Conservation (phyloP, 2,888 invertebrate species). For the Myathropa florea region DNA sequence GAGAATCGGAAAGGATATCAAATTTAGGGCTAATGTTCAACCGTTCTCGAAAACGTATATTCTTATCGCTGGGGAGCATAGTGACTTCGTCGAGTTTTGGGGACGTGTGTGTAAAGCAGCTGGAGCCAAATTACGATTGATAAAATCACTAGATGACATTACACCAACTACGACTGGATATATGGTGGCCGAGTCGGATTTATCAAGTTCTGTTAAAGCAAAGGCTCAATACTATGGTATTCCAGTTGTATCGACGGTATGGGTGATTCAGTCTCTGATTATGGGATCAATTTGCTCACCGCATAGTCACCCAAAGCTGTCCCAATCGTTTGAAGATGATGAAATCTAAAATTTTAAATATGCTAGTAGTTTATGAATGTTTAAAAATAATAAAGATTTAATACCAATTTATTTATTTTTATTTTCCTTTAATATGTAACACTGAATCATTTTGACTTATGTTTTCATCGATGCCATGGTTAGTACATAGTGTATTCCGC, state of each 20-base stretch:
- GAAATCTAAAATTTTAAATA: conserved; percentile 23
- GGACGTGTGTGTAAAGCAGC: conserved; percentile 83
- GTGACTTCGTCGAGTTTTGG: conserved; percentile 84
- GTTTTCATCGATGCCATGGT: too few relatives aligned
- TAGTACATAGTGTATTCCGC: too few relatives aligned
- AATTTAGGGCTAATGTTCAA: conserved; percentile 78
- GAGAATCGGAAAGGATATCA: conserved; percentile 76
- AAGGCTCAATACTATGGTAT: conserved; percentile 83
- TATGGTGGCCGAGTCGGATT: conserved; percentile 85
- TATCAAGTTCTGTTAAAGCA: conserved; percentile 82
- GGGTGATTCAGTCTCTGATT: conserved; percentile 87
- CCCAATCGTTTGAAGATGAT: conserved; percentile 71
- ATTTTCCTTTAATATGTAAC: too few relatives aligned
- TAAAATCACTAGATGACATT: conserved; percentile 81
- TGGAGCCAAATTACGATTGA: conserved; percentile 82
- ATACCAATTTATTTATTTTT: not conserved
- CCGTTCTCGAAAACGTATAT: conserved; percentile 82
- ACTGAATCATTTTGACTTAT: too few relatives aligned
- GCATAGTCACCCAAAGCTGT: conserved; percentile 81
- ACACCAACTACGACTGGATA: conserved; percentile 81
- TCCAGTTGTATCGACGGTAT: conserved; percentile 86
- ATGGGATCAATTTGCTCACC: conserved; percentile 82
- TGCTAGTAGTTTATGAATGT: not conserved
- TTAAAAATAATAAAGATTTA: not conserved
- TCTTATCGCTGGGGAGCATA: conserved; percentile 82